Conservation (phyloP, 2,797 vertebrate species). For the Crocodylus rhombifer region DNA sequence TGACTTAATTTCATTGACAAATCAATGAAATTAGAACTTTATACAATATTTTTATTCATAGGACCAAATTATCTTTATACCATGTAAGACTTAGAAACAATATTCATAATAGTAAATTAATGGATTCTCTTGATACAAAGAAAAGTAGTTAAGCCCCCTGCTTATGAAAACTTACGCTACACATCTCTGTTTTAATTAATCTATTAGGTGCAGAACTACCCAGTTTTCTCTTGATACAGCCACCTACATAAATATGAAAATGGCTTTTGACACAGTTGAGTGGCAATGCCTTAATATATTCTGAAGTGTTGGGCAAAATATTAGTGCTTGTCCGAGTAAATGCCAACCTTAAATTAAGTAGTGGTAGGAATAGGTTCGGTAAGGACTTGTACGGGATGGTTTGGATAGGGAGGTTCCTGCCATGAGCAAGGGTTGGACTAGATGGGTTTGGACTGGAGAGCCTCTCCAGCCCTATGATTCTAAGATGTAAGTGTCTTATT, state of each 20-base stretch:
- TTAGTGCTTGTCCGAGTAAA: too few species aligned
- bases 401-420: too few species aligned
- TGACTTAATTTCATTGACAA: background rate
- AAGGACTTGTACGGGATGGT: too few species aligned
- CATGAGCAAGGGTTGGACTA: too few species aligned
- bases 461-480: too few species aligned
- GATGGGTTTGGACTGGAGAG: too few species aligned
- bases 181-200: background rate
- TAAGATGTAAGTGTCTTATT: background rate
- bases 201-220: background rate
- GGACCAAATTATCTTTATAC: background rate
- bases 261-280: background rate
- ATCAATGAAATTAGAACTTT: background rate
- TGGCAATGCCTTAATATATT: background rate
- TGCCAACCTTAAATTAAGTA: too few species aligned
- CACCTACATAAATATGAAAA: background rate
- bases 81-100: background rate
- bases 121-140: background rate
- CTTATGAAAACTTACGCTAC: too few species aligned
- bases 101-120: fast-evolving
- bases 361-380: too few species aligned
- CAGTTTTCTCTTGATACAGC: background rate
- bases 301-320: background rate
- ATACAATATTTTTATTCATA: background rate
- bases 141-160: background rate